A percentile compares a stretch with the other conserved stretches of the same genome.
Evolutionary conservation across 2,113 vertebrate genomes (phyloP).

Genomic region (Rhizomys pruinosus): DNA sequence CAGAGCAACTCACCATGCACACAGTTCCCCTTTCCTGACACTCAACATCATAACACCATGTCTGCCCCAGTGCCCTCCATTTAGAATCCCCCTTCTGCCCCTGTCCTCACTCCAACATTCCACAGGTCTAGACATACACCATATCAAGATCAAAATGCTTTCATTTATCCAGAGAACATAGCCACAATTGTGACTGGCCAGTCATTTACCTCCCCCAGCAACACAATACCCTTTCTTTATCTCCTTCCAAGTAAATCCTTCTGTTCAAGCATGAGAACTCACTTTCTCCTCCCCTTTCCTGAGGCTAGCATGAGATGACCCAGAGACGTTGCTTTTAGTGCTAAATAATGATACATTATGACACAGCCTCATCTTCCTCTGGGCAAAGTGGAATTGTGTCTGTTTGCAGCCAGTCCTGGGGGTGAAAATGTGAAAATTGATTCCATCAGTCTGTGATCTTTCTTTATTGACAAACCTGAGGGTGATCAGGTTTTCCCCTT

Average conservation of each 20-base stretch:
- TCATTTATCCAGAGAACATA: background rate
- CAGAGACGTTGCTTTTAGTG: background rate
- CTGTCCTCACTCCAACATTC: background rate
- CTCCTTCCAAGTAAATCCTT: background rate
- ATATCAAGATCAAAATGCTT: background rate
- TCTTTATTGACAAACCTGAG: background rate
- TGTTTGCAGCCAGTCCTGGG: background rate
- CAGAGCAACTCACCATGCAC: background rate
- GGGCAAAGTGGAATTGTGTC: background rate
- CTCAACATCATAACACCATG: slow-evolving; percentile 11
- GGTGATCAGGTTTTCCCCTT: background rate
- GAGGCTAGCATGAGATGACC: background rate
- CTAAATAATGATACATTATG: background rate
- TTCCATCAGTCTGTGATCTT: background rate
- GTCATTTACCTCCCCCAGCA: background rate
- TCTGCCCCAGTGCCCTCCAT: background rate
- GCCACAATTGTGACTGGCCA: background rate
- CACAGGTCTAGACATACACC: fast-evolving
- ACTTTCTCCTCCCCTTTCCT: background rate
- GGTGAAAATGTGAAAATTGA: background rate
- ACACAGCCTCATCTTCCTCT: background rate
- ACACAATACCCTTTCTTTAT: background rate
- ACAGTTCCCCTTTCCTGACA: background rate
- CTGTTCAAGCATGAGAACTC: background rate
- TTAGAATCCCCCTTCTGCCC: background rate